Percentiles rank a stretch among this genome's conserved stretches.
Evolutionary conservation across 2,113 vertebrate genomes (phyloP).

Genomic region (Herpailurus yagouaroundi): DNA sequence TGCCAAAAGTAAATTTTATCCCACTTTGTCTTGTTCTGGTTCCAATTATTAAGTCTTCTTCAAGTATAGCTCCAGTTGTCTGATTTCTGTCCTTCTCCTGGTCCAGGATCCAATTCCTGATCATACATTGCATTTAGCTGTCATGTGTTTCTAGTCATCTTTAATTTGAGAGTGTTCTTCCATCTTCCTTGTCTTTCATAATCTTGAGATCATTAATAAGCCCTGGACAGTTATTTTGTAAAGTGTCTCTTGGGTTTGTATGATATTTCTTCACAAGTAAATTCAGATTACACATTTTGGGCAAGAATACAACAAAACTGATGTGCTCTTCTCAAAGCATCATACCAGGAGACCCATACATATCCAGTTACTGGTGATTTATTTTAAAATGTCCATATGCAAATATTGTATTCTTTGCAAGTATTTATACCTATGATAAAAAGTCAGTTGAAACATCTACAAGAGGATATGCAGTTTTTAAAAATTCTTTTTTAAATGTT

Average conservation of each 20-base stretch:
- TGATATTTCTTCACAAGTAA: neutral
- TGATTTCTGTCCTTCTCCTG: neutral
- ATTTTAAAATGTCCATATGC: neutral
- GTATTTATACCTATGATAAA: neutral
- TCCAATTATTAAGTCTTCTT: neutral
- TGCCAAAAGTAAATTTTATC: neutral
- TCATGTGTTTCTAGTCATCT: neutral
- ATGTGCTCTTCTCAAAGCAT: neutral
- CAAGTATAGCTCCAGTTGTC: neutral
- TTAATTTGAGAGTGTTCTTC: neutral
- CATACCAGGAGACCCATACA: neutral
- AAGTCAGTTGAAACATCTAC: neutral
- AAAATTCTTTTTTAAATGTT: neutral
- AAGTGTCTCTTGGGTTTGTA: neutral
- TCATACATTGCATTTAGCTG: neutral
- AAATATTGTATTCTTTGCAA: neutral
- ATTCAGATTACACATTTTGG: neutral
- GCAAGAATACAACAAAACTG: neutral
- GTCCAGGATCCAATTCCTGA: neutral
- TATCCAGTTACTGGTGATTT: neutral
- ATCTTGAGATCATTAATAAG: neutral
- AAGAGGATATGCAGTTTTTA: neutral
- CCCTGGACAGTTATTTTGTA: neutral
- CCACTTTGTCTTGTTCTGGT: neutral
- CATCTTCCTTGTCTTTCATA: neutral